A percentile compares a stretch with the other conserved stretches of the same genome.
Evolutionary conservation across 2,888 invertebrate genomes (phyloP).

Genomic region (Nymphalis urticae): DNA sequence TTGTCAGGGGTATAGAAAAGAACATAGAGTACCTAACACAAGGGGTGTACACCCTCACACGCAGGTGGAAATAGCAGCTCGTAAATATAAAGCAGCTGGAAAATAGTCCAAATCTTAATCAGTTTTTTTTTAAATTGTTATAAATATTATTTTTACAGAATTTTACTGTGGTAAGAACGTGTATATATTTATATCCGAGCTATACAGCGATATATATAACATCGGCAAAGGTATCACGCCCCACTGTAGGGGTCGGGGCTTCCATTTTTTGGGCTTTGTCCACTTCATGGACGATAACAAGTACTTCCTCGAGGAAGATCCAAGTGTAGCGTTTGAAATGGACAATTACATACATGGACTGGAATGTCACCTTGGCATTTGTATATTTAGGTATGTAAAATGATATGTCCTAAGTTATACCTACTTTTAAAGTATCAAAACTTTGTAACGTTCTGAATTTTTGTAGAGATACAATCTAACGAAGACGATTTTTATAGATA

Average conservation of each 20-base stretch:
- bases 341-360: constrained; percentile 72
- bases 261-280: constrained; percentile 71
- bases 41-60: too few species aligned
- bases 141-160: constrained; percentile 50
- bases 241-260: constrained; percentile 63
- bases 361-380: constrained; percentile 68
- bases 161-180: constrained; percentile 73
- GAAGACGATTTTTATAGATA: too few species aligned
- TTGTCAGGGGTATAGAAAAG: too few species aligned
- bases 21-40: too few species aligned
- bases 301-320: constrained; percentile 70
- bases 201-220: constrained; percentile 72
- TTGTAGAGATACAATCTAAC: not conserved
- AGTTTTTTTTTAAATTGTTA: not conserved
- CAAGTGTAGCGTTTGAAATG: constrained; percentile 63
- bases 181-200: constrained; percentile 68
- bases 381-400: constrained; percentile 63
- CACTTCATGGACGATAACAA: constrained; percentile 66
- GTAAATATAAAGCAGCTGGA: too few species aligned
- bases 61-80: too few species aligned
- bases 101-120: too few species aligned
- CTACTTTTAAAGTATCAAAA: too few species aligned
- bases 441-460: not conserved
- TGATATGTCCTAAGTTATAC: not conserved
- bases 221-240: constrained; percentile 67